phyloP scores from a whole-genome alignment of 2,113 vertebrate genomes.

The Bubo scandiacus region DNA sequence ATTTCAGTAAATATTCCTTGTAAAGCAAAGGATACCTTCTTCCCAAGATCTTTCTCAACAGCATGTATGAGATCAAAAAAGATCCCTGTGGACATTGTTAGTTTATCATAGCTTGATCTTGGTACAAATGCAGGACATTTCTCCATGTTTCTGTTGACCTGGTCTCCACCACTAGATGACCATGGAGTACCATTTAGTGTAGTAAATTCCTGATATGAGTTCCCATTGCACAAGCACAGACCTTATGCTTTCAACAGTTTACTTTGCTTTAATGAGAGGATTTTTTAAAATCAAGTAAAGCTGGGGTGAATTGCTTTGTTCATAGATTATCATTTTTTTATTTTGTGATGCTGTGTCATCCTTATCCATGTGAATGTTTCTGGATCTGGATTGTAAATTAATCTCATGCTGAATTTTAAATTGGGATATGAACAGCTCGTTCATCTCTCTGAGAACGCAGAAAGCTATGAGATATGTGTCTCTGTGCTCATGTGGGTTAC shows the following conservation, averaged over 20 bases:
- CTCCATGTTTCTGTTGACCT: not conserved
- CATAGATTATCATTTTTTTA: not conserved
- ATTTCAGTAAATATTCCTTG: not conserved
- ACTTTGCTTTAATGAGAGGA: not conserved
- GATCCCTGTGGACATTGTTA: not conserved
- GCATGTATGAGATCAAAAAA: not conserved
- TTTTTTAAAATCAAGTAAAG: not conserved
- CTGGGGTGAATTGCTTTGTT: not conserved
- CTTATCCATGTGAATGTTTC: not conserved
- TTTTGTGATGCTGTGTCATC: not conserved
- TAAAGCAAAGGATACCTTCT: not conserved
- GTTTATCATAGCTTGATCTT: not conserved
- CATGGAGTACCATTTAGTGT: not conserved
- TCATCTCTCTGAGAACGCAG: not conserved
- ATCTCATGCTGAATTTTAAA: conserved; percentile 8
- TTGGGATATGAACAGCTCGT: not conserved
- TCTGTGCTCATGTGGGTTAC: not conserved
- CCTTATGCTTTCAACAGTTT: not conserved
- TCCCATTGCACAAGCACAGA: not conserved
- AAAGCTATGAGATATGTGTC: not conserved
- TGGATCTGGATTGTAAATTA: not conserved
- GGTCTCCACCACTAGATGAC: not conserved
- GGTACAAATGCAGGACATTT: not conserved
- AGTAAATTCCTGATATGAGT: not conserved
- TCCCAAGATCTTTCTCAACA: not conserved